phyloP scores from a whole-genome alignment of 1,140 invertebrate species.

The Nymphalis io region DNA sequence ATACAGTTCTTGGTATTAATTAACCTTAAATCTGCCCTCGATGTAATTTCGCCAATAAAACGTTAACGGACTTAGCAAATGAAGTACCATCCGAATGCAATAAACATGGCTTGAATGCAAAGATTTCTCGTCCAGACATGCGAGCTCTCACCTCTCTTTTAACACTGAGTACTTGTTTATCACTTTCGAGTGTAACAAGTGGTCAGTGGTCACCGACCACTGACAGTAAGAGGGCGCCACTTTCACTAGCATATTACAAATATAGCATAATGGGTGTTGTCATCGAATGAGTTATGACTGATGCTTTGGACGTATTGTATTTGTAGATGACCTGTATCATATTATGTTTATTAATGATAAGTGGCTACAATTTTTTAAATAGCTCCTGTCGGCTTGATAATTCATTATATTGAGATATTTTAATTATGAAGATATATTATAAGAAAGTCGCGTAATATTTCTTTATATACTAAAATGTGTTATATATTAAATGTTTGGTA shows the following conservation, averaged over 20 bases:
- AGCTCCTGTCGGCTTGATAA: too few species aligned
- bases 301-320: neutral
- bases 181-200: slow-evolving; percentile 1
- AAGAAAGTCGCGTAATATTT: too few species aligned
- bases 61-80: neutral
- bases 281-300: neutral
- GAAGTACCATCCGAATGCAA: neutral
- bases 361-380: too few species aligned
- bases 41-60: neutral
- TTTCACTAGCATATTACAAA: slow-evolving; percentile 19
- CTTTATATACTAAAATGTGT: too few species aligned
- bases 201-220: neutral
- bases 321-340: too few species aligned
- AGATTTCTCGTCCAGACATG: slow-evolving; percentile 10
- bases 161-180: slow-evolving; percentile 17
- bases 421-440: too few species aligned
- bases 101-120: neutral
- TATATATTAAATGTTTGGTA: too few species aligned
- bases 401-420: too few species aligned
- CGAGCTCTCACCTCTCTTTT: slow-evolving; percentile 17
- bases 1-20: neutral
- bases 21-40: neutral
- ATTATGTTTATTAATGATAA: too few species aligned
- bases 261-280: slow-evolving; percentile 15
- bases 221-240: slow-evolving; percentile 9